A percentile compares a stretch with the other conserved stretches of the same genome.
Conservation (phyloP, 64 coral and sea anemone genomes). For the Stichodactyla helianthus region DNA sequence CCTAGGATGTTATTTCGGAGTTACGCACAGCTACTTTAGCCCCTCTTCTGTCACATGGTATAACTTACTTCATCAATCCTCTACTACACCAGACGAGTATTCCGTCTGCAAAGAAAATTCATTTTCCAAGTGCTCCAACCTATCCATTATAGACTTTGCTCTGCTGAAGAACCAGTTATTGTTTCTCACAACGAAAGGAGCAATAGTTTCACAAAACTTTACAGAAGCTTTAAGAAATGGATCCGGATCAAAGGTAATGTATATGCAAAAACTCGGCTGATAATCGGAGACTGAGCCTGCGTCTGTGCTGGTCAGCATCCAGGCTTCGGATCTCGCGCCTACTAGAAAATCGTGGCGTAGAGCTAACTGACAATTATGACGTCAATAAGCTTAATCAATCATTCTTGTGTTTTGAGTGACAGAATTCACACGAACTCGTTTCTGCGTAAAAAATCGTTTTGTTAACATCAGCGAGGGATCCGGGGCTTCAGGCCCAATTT, state of each 20-base stretch:
- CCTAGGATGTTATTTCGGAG: slow-evolving; percentile 43
- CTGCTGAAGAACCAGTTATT: slow-evolving; percentile 32
- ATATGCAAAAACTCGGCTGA: too few species aligned
- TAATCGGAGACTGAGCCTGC: too few species aligned
- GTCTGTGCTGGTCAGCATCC: too few species aligned
- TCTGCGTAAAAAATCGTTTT: too few species aligned
- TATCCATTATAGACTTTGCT: slow-evolving; percentile 45
- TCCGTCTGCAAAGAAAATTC: slow-evolving; percentile 43
- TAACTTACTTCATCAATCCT: slow-evolving; percentile 49
- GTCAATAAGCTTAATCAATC: too few species aligned
- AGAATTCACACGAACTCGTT: too few species aligned
- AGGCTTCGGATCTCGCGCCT: too few species aligned
- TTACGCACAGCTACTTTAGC: slow-evolving; percentile 40
- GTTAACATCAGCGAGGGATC: too few species aligned
- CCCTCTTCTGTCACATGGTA: slow-evolving; percentile 38
- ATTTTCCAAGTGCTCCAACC: slow-evolving; percentile 19
- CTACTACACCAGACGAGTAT: slow-evolving; percentile 23
- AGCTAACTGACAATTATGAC: too few species aligned
- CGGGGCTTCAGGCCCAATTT: too few species aligned
- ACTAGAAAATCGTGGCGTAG: too few species aligned
- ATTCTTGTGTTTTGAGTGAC: too few species aligned
- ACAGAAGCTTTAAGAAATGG: slow-evolving; percentile 9
- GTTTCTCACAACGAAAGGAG: slow-evolving; percentile 44
- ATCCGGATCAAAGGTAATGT: slow-evolving; percentile 38
- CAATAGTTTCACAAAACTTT: slow-evolving; percentile 22